Base-by-base conservation (phyloP, 2,113 vertebrate species). In the Corythaixoides concolor region DNA sequence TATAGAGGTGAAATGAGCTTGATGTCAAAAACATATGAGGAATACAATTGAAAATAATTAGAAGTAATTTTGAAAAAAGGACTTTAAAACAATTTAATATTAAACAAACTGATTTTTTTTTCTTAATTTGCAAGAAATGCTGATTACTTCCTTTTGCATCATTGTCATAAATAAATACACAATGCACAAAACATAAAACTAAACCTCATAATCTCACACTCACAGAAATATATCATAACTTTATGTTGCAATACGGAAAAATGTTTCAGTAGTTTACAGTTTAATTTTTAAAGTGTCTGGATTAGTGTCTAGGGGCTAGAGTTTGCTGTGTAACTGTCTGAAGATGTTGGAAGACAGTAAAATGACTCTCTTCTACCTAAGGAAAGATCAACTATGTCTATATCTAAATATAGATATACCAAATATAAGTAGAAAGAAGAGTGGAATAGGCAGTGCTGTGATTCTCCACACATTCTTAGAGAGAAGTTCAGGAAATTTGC, bases 361-460 rank as follows among this genome's bases (percentile, higher is more conserved):
- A 64, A 3, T 39, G 5, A 4, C 5, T 60, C 9, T 50, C 22
- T 76, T 41, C 21, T 66, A 6, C 16, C 10, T 47, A 37, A 83
- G 28, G 18, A 35, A 50, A 19, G 5, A 56, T 30, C 0, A 3
- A 35, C 3, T 50, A 8, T 15, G 0, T 26, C 32, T 43, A 8
- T 9, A 60, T 27, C 24, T 45, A 52, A 55, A 87, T 41, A 66
- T 3, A 39, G 28, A 52, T 52, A 70, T 15, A 8, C 2, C 52
- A 62, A 64, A 39, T 32, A 19, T 6, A 62, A 74, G 16, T 28
- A 66, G 8, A 74, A 92, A 73, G 17, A 58, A 32, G 8, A 68
- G 64, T 55, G 3, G 14, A 84, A 50, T 22, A 58, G 37, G 20
- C 27, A 35, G 13, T 33, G 7, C 33, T 77, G 28, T 64, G 50